Conservation (phyloP, 1,140 invertebrate species). For the Anastrepha obliqua region DNA sequence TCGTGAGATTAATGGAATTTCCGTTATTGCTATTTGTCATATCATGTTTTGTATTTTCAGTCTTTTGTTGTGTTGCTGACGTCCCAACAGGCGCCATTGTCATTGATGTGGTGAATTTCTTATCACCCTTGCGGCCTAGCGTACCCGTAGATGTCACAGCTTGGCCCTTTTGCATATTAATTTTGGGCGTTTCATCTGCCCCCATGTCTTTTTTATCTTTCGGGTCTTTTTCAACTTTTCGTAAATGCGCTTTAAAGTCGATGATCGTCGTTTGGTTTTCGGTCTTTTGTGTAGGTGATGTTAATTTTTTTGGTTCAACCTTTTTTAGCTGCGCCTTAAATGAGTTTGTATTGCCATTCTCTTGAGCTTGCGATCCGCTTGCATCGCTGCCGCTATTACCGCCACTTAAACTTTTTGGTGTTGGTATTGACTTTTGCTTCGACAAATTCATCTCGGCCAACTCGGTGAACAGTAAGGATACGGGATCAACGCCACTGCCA, state of each 20-base stretch:
- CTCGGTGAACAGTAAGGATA: slow-evolving; percentile 86
- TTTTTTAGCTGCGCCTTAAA: slow-evolving; percentile 82
- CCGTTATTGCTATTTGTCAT: slow-evolving; percentile 59
- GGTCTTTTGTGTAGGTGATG: slow-evolving; percentile 75
- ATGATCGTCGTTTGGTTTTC: slow-evolving; percentile 79
- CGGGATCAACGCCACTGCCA: slow-evolving; percentile 79
- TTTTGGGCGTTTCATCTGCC: slow-evolving; percentile 61
- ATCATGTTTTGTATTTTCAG: slow-evolving; percentile 74
- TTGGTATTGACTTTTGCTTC: slow-evolving; percentile 59
- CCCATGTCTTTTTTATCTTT: slow-evolving; percentile 58
- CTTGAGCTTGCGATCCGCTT: neutral
- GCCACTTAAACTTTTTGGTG: slow-evolving; percentile 58
- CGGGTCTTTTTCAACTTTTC: slow-evolving; percentile 82
- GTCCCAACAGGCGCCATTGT: slow-evolving; percentile 1
- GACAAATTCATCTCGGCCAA: slow-evolving; percentile 79
- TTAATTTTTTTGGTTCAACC: slow-evolving; percentile 79
- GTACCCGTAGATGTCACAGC: slow-evolving; percentile 66
- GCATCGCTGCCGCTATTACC: neutral
- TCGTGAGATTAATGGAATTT: slow-evolving; percentile 63
- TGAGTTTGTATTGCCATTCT: slow-evolving; percentile 67
- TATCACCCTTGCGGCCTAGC: slow-evolving; percentile 61
- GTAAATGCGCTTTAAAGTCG: slow-evolving; percentile 88
- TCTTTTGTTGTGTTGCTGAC: slow-evolving; percentile 68
- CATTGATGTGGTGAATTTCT: slow-evolving; percentile 60
- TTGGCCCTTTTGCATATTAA: slow-evolving; percentile 57